These are phyloP conservation scores for Euplagia quadripunctaria DNA, from an alignment of 2,888 invertebrate species.

Conservation along the genomic window DNA sequence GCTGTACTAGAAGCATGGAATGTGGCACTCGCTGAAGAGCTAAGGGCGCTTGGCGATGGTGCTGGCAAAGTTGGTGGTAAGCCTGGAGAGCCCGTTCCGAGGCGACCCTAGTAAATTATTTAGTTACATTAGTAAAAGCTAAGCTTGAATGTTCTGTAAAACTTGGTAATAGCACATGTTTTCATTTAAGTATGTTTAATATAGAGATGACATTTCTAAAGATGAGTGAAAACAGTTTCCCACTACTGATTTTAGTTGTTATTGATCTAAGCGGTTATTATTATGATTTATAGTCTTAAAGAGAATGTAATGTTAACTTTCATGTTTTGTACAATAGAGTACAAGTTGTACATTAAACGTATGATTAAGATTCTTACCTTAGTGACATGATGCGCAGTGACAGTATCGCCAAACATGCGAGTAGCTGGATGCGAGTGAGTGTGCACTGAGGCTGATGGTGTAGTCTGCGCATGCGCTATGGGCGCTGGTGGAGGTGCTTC, in stretches of 20 bases:
- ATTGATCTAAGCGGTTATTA: background rate
- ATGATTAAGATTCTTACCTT: slow-evolving; percentile 63
- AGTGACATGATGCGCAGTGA: slow-evolving; percentile 81
- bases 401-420: slow-evolving; percentile 92
- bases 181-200: background rate
- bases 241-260: background rate
- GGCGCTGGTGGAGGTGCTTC: slow-evolving; percentile 82
- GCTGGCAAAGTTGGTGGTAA: slow-evolving; percentile 92
- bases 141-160: background rate
- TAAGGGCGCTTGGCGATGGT: slow-evolving; percentile 89
- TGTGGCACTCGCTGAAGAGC: slow-evolving; percentile 89
- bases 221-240: background rate
- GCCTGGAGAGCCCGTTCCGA: slow-evolving; percentile 86
- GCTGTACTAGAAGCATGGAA: slow-evolving; percentile 82
- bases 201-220: background rate
- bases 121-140: slow-evolving; percentile 20
- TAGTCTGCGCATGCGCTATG: slow-evolving; percentile 76
- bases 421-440: slow-evolving; percentile 86
- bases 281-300: background rate
- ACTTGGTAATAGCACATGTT: background rate
- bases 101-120: slow-evolving; percentile 71
- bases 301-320: no score
- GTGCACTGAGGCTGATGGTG: slow-evolving; percentile 72
- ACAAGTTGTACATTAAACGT: background rate
- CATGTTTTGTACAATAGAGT: no score